Evolutionary conservation across 2,797 vertebrate genomes (phyloP), one percentile per base, ranked within the genome.

Genomic region (Macropodus opercularis): DNA sequence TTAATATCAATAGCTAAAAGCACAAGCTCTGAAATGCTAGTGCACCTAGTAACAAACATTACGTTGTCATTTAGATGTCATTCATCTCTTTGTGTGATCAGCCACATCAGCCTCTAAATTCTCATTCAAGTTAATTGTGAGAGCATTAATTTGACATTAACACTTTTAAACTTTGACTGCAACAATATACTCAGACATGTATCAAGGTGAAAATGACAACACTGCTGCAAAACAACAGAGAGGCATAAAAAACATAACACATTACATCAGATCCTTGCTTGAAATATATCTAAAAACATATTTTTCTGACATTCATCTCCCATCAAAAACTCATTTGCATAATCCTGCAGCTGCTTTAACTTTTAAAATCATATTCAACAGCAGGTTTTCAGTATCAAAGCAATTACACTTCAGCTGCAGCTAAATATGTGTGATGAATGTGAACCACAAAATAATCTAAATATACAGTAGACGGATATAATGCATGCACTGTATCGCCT

Each of bases 271-370:
- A 46, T 42, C 13, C 24, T 13, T 19, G n/a, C 52, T 62, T n/a
- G n/a, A n/a, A 54, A 55, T 9, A 36, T 13, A 50, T 17, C 13
- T 6, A 23, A 60, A 63, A 36, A 53, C 2, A 5, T 29, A 29
- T 61, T 54, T 44, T 49, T 32, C 15, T 11, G 17, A 38, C 21
- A 29, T 22, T 64, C 21, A 32, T 27, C 41, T 48, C 48, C 35
- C 26, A 51, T 44, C 48, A 29, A 43, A 69, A 35, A 36, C 2
- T 14, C 7, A 50, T 63, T 64, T 56, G 19, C 47, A 70, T 63
- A 71, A 53, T 60, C 40, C 36, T 36, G 8, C 66, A 41, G 60
- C 68, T 50, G 32, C 36, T 72, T 58, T 23, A 46, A 72, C 63
- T 54, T n/a, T 17, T 17, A 55, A 43, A 52, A 62, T 59, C 31